A percentile compares a stretch with the other conserved stretches of the same genome.
These are phyloP conservation scores for Drosophila gaucha DNA, from an alignment of 2,888 invertebrate genomes.

Conservation along the genomic window DNA sequence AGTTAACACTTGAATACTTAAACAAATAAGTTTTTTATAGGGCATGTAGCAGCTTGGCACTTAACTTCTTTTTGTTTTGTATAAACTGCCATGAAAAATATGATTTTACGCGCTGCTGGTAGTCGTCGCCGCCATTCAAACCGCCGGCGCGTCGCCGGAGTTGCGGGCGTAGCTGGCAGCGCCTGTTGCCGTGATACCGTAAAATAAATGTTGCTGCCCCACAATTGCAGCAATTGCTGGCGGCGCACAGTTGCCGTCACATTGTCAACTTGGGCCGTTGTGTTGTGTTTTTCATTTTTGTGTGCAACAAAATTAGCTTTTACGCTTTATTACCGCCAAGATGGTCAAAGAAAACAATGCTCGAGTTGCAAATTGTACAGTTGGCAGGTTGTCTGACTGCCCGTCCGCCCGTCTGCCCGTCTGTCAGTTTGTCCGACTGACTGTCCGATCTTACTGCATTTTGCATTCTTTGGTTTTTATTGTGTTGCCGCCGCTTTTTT, in stretches of 20 bases:
- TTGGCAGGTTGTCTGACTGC: slow-evolving; percentile 3
- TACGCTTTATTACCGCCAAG: slow-evolving; percentile 73
- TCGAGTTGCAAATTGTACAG: slow-evolving; percentile 45
- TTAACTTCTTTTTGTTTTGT: slow-evolving; percentile 17
- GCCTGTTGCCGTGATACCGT: slow-evolving; percentile 54
- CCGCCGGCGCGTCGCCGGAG: not conserved
- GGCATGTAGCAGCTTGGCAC: not conserved
- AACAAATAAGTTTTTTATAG: slow-evolving; percentile 1
- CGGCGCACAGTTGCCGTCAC: slow-evolving; percentile 33
- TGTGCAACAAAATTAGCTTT: slow-evolving; percentile 70
- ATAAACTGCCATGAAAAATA: slow-evolving; percentile 72
- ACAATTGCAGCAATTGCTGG: slow-evolving; percentile 24
- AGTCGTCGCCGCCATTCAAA: not conserved
- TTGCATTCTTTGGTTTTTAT: slow-evolving; percentile 39
- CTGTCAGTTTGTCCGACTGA: not conserved
- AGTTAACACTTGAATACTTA: not conserved
- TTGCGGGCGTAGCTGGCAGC: slow-evolving; percentile 16
- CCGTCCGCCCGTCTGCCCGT: slow-evolving; percentile 5
- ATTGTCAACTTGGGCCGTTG: slow-evolving; percentile 52
- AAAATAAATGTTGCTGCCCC: slow-evolving; percentile 29
- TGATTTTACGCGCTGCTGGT: slow-evolving; percentile 66
- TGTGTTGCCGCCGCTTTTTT: slow-evolving; percentile 51
- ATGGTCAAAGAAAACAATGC: slow-evolving; percentile 68
- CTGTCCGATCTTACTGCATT: slow-evolving; percentile 22
- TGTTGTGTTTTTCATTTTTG: slow-evolving; percentile 13